A percentile compares a stretch with the other conserved stretches of the same genome.
These are phyloP conservation scores for Rhea americana DNA, from an alignment of 2,113 vertebrate species.

Conservation along the genomic window DNA sequence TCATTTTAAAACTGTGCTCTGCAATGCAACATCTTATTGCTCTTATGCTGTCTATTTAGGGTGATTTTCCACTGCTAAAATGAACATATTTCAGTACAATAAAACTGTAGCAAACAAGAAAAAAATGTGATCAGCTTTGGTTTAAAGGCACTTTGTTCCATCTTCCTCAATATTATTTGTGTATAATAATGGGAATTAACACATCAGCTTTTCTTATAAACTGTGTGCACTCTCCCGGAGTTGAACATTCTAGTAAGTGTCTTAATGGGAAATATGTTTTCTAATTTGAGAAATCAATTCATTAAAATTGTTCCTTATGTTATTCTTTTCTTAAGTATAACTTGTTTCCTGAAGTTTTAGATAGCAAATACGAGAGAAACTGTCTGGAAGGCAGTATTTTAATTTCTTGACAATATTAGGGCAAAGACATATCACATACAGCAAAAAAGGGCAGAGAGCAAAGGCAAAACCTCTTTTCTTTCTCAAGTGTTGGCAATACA, in stretches of 20 bases:
- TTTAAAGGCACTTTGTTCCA: conserved; percentile 72
- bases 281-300: conserved; percentile 17
- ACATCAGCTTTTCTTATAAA: conserved; percentile 64
- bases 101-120: conserved; percentile 74
- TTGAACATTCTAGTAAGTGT: conserved; percentile 33
- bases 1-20: conserved; percentile 63
- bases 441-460: background rate
- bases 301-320: background rate
- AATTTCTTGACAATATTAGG: background rate
- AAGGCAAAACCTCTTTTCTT: background rate
- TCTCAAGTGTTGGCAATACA: background rate
- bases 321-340: background rate
- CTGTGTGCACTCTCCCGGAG: conserved; percentile 9
- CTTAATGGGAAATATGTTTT: background rate
- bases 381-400: background rate
- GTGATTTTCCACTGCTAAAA: conserved; percentile 71
- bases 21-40: conserved; percentile 61
- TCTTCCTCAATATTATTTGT: conserved; percentile 65
- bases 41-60: conserved; percentile 72
- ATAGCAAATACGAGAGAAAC: background rate
- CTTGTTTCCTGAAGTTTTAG: background rate
- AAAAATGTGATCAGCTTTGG: conserved; percentile 63
- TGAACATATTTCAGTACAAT: conserved; percentile 79
- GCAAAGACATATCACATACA: background rate
- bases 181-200: conserved; percentile 76